Conservation (phyloP, 2,113 vertebrate genomes). For the Tachycineta bicolor region DNA sequence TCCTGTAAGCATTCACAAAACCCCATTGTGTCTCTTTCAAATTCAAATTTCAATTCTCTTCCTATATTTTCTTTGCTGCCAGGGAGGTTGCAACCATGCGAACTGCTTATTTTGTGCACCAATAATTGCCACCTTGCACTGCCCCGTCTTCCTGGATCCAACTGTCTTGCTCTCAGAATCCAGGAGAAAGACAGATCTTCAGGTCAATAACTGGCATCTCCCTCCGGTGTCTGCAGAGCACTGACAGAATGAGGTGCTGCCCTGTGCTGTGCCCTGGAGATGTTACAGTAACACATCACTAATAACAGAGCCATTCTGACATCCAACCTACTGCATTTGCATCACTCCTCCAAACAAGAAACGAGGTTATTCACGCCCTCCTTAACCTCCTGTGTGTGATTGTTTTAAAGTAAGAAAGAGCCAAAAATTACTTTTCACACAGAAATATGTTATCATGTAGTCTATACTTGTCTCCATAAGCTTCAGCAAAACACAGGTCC, state of each 20-base stretch:
- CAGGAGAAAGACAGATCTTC: not conserved
- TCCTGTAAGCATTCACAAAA: not conserved
- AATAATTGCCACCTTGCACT: not conserved
- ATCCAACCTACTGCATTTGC: not conserved
- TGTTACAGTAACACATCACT: not conserved
- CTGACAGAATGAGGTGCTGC: not conserved
- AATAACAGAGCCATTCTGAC: not conserved
- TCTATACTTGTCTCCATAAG: not conserved
- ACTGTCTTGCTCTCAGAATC: not conserved
- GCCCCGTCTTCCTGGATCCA: not conserved
- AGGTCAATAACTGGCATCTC: not conserved
- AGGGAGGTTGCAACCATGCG: not conserved
- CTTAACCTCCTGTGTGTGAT: not conserved
- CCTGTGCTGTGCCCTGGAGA: not conserved
- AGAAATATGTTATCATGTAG: not conserved
- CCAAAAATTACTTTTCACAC: not conserved
- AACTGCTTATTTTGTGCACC: not conserved
- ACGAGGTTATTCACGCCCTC: not conserved
- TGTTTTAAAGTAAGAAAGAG: not conserved
- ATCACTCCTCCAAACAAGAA: not conserved
- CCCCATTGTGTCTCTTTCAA: not conserved
- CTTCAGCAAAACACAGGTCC: not conserved
- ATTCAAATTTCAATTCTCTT: not conserved
- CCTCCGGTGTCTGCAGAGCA: not conserved
- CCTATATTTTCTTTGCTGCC: not conserved